Conservation (phyloP, 2,797 vertebrate genomes). For the Mycteria americana region DNA sequence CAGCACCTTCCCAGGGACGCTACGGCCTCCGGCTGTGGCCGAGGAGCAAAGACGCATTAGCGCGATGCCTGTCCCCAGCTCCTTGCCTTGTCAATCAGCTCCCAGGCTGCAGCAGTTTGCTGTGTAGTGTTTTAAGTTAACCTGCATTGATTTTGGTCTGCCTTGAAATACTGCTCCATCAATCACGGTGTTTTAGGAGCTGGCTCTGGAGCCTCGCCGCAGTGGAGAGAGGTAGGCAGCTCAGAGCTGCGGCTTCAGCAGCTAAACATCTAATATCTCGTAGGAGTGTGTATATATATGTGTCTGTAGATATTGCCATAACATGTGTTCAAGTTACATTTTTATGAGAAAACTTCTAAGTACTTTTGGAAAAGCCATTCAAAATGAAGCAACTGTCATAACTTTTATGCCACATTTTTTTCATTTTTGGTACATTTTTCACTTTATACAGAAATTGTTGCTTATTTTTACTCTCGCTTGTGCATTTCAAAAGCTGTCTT, state of each 20-base stretch:
- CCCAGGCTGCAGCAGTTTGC: neutral
- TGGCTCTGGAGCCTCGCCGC: neutral
- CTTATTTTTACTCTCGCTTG: neutral
- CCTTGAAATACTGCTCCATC: neutral
- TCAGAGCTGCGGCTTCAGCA: neutral
- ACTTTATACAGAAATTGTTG: neutral
- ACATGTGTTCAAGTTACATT: neutral
- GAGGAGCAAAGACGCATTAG: neutral
- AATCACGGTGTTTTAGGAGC: neutral
- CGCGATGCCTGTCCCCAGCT: neutral
- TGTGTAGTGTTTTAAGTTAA: neutral
- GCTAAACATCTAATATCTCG: neutral
- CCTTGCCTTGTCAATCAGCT: neutral
- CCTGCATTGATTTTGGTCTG: neutral
- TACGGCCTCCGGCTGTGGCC: rapidly evolving
- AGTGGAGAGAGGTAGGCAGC: neutral
- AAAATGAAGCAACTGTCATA: neutral
- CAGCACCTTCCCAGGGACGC: neutral
- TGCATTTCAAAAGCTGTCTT: neutral
- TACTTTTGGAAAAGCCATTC: neutral
- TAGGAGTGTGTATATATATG: neutral
- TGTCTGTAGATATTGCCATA: neutral
- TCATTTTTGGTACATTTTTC: neutral
- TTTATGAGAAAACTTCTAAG: neutral
- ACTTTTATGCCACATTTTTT: neutral